Percentiles rank a stretch among this genome's conserved stretches.
Evolutionary conservation across 2,113 vertebrate genomes (phyloP).

Genomic region (Macrotis lagotis): DNA sequence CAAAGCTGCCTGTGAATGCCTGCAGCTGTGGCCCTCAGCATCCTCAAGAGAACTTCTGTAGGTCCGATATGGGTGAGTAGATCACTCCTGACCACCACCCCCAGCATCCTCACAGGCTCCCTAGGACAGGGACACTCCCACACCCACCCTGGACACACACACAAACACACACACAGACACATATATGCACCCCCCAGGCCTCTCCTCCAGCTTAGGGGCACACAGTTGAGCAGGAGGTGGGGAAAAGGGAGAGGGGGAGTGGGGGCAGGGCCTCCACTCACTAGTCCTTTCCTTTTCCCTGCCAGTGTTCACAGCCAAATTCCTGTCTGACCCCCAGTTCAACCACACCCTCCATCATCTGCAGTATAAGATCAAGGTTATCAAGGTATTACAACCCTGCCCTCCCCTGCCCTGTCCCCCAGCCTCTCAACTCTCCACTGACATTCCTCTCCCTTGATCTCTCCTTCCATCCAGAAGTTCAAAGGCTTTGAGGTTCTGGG

Average conservation of each 20-base stretch:
- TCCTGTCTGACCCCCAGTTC: conserved; percentile 61
- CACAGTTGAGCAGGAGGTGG: too few relatives aligned
- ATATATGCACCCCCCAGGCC: conserved; percentile 1
- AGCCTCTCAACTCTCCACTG: not conserved
- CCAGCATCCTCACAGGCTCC: not conserved
- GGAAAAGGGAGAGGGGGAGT: not conserved
- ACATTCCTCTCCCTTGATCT: conserved; percentile 35
- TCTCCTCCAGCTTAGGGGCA: too few relatives aligned
- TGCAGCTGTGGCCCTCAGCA: conserved; percentile 78
- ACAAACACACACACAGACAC: not conserved
- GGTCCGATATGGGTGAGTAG: conserved; percentile 77
- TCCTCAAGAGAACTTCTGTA: conserved; percentile 79
- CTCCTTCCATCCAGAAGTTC: conserved; percentile 70
- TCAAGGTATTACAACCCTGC: conserved; percentile 73
- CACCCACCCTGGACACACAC: too few relatives aligned
- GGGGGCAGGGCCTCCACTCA: not conserved
- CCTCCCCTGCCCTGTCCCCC: not conserved
- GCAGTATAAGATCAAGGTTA: conserved; percentile 79
- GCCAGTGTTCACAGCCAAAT: conserved; percentile 79
- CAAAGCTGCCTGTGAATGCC: conserved; percentile 29
- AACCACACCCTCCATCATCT: conserved; percentile 36
- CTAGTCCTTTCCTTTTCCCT: conserved; percentile 1
- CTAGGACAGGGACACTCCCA: not conserved
- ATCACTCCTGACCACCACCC: not conserved
- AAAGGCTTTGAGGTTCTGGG: conserved; percentile 69